These are phyloP conservation scores for Ahaetulla prasina DNA, from an alignment of 2,113 vertebrate genomes.

Conservation along the genomic window DNA sequence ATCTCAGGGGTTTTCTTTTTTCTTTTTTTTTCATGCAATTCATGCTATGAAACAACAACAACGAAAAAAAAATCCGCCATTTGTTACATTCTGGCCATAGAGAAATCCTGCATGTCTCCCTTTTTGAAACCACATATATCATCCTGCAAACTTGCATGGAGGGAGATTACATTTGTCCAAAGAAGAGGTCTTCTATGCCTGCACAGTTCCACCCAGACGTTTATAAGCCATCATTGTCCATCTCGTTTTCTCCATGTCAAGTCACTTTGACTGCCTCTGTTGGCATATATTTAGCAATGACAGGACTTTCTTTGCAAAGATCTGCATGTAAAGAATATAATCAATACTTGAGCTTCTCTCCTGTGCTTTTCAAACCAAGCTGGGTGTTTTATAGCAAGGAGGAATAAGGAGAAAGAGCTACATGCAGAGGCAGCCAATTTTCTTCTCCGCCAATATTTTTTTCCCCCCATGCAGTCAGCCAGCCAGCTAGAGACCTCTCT, in stretches of 20 bases:
- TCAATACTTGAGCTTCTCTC: conserved; percentile 85
- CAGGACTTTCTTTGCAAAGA: conserved; percentile 91
- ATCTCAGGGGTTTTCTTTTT: conserved; percentile 69
- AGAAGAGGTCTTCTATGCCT: conserved; percentile 74
- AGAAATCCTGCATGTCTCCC: conserved; percentile 78
- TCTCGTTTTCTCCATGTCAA: conserved; percentile 80
- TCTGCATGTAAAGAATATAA: conserved; percentile 93
- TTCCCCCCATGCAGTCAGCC: conserved; percentile 77
- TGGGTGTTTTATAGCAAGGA: conserved; percentile 72
- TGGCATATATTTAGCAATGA: conserved; percentile 93
- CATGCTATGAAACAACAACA: conserved; percentile 88
- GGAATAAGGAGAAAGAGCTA: conserved; percentile 72
- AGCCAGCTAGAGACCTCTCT: conserved; percentile 63
- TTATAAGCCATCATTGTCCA: conserved; percentile 79
- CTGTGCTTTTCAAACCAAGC: conserved; percentile 71
- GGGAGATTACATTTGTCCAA: conserved; percentile 76
- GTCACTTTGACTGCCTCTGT: conserved; percentile 88
- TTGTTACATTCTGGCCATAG: conserved; percentile 80
- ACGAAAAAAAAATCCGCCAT: conserved; percentile 73
- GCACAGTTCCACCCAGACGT: conserved; percentile 79
- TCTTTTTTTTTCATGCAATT: conserved; percentile 85
- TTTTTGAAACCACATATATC: conserved; percentile 69
- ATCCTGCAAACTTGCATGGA: conserved; percentile 78
- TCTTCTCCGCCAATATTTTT: conserved; percentile 71
- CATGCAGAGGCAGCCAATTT: conserved; percentile 81